Percentiles rank a stretch among this genome's conserved stretches.
Evolutionary conservation across 2,797 vertebrate genomes (phyloP).

Genomic region (Pelodytes ibericus): DNA sequence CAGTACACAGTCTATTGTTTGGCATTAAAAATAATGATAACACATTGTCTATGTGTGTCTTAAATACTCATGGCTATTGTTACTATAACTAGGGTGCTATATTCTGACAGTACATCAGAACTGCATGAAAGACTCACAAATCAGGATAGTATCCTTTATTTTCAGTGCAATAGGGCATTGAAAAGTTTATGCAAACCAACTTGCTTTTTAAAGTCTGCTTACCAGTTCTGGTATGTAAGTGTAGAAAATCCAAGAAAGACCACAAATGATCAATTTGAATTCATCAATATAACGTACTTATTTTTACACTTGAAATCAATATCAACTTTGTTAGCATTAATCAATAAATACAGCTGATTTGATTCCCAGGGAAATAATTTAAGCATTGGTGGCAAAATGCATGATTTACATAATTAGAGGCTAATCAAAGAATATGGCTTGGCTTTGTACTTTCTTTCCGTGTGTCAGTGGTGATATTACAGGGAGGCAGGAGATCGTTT

Average conservation of each 20-base stretch:
- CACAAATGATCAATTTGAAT: slow-evolving; percentile 17
- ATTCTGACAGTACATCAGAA: no score
- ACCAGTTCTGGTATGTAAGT: background rate
- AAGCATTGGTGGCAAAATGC: slow-evolving; percentile 48
- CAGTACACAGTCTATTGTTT: no score
- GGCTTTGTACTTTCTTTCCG: slow-evolving; percentile 58
- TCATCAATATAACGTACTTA: slow-evolving; percentile 37
- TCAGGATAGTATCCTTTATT: no score
- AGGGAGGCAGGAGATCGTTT: slow-evolving; percentile 47
- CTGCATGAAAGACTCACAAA: no score
- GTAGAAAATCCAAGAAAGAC: background rate
- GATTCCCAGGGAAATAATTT: slow-evolving; percentile 30
- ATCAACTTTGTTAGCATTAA: slow-evolving; percentile 27
- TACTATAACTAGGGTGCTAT: no score
- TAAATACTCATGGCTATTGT: no score
- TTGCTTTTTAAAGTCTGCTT: background rate
- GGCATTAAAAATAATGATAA: no score
- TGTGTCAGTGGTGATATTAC: slow-evolving; percentile 62
- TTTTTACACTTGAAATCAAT: slow-evolving; percentile 42
- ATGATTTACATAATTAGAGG: slow-evolving; percentile 58
- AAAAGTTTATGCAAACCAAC: background rate
- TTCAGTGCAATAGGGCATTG: background rate
- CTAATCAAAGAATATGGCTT: slow-evolving; percentile 34
- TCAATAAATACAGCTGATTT: slow-evolving; percentile 40
- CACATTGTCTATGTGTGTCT: no score